Evolutionary conservation across 2,888 invertebrate species (phyloP), one percentile per base, ranked within the genome.

Genomic region (Epistrophe grossulariae): DNA sequence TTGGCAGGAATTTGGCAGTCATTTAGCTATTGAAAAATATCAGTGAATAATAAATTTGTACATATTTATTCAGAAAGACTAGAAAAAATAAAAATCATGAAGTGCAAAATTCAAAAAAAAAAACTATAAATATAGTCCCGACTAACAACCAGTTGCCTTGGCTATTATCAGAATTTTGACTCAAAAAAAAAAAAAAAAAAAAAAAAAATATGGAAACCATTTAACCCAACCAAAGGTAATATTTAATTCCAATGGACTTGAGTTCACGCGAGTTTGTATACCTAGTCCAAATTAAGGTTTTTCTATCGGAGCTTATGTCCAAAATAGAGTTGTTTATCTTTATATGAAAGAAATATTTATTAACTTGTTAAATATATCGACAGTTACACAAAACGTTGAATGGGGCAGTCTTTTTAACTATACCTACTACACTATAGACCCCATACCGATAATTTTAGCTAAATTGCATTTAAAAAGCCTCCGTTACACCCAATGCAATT

Each of bases 401-500:
- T 50, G 28, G 35, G 40, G 15, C 48, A 38, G 62, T 50, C 24
- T 35, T 2, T 38, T 60, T 45, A 72, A 43, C 19, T 48, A 13
- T 28, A 40, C 3, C n/a, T n/a, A n/a, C n/a, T n/a, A n/a, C n/a
- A 0, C 24, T 3, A 6, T 13, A 28, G 45, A 4, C 50, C 62
- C 50, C 62, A 77, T 55, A 72, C 62, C 62, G 13, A 59, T 35
- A 48, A 3, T 17, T 43, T 50, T n/a, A 48, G 72, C 80, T 77
- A 73, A 72, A 77, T 55, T 59, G 77, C 73, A 70, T 62, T 48
- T 71, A 55, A 80, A 66, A 52, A 43, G 68, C 68, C 68, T 60
- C 82, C 60, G 68, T 57, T 62, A 62, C 85, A 52, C 85, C 85
- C 74, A 48, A 45, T 78, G 81, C 85, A 85, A 85, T 85, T 85